These are phyloP conservation scores for Apamea monoglypha DNA, from an alignment of 2,888 invertebrate genomes.

Conservation along the genomic window DNA sequence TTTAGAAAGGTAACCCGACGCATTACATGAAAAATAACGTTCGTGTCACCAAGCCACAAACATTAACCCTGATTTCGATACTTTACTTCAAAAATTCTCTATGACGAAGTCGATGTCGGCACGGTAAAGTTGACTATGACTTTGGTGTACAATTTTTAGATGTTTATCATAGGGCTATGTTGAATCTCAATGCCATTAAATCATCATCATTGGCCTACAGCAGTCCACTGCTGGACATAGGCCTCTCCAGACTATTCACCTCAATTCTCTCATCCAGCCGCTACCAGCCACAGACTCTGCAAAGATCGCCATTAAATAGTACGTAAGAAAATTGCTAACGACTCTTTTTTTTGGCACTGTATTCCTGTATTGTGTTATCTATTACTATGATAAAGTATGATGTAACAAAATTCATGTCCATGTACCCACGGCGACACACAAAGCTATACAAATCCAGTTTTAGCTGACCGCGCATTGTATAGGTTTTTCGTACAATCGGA, in stretches of 20 bases:
- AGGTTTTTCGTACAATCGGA: no score
- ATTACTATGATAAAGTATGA: not conserved
- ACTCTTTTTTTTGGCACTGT: not conserved
- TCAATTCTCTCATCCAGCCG: not conserved
- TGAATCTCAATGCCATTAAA: not conserved
- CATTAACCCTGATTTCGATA: constrained; percentile 23
- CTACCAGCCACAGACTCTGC: not conserved
- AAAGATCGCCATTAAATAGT: not conserved
- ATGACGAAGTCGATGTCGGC: not conserved
- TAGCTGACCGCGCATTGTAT: no score
- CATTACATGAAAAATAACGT: constrained; percentile 7
- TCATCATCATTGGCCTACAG: not conserved
- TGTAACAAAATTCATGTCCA: not conserved
- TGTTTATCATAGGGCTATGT: no score
- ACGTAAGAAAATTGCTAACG: not conserved
- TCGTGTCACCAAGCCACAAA: constrained; percentile 1
- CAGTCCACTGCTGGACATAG: not conserved
- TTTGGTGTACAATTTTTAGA: not conserved
- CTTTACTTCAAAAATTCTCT: not conserved
- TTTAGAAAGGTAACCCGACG: constrained; percentile 17
- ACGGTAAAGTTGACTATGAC: not conserved
- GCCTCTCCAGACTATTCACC: not conserved
- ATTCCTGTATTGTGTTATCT: no score
- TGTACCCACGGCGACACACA: not conserved
- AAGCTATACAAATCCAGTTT: no score